Conservation (phyloP, 2,888 invertebrate species). For the Hartigia nigra region DNA sequence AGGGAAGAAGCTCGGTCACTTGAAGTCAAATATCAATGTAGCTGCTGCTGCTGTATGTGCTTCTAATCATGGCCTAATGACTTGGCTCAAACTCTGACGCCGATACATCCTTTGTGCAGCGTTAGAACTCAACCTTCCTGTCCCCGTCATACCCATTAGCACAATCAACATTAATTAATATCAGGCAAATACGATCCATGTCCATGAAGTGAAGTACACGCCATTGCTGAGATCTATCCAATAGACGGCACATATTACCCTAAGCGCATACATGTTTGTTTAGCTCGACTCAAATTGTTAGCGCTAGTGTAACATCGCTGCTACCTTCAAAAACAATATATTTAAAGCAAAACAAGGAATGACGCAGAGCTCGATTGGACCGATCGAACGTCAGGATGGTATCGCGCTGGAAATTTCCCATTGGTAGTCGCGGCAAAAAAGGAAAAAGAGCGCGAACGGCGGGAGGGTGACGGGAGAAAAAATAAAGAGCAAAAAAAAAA, state of each 20-base stretch:
- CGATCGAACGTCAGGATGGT: neutral
- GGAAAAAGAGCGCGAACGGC: neutral
- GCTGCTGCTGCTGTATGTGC: conserved; percentile 25
- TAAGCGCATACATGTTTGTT: neutral
- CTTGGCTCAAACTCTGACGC: conserved; percentile 22
- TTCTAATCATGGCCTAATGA: conserved; percentile 42
- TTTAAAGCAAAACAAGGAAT: neutral
- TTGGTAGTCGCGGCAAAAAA: conserved; percentile 1
- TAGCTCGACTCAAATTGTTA: neutral
- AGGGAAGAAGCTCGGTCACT: conserved; percentile 19
- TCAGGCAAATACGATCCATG: neutral
- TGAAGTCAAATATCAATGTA: conserved; percentile 37
- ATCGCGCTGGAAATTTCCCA: conserved; percentile 4
- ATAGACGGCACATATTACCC: neutral
- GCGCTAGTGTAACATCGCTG: neutral
- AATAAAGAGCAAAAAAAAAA: neutral
- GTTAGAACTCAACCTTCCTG: conserved; percentile 18
- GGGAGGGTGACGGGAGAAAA: neutral
- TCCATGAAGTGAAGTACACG: neutral
- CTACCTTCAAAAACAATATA: neutral
- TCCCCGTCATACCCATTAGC: conserved; percentile 32
- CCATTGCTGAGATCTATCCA: neutral
- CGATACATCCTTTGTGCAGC: conserved; percentile 35
- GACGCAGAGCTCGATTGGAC: neutral
- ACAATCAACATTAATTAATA: conserved; percentile 36